phyloP scores from a whole-genome alignment of 2,888 invertebrate species.

The Philaethria dido region DNA sequence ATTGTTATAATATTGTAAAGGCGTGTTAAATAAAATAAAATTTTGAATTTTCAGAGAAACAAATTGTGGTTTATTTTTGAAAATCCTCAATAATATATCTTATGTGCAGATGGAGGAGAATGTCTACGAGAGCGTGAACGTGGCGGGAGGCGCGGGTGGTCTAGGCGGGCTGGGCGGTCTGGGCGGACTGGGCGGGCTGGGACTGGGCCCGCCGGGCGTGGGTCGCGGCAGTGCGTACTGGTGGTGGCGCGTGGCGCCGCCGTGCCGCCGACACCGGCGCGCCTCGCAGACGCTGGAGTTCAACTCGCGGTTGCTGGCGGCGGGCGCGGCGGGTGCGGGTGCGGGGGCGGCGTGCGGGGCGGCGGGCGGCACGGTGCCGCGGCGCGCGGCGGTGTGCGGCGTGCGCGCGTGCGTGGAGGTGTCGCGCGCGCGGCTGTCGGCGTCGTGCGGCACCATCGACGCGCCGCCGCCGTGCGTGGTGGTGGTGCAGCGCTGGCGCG shows the following conservation, averaged over 20 bases:
- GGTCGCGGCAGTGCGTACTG: constrained; percentile 49
- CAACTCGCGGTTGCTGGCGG: constrained; percentile 56
- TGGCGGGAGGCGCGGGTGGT: constrained; percentile 45
- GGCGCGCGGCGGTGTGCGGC: constrained; percentile 43
- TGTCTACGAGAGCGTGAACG: constrained; percentile 49
- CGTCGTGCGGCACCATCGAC: constrained; percentile 85
- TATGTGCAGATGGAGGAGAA: constrained; percentile 42
- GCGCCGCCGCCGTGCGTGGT: constrained; percentile 55
- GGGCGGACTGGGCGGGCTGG: constrained; percentile 47
- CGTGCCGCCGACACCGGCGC: constrained; percentile 53
- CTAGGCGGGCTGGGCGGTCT: constrained; percentile 46
- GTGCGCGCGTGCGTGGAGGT: constrained; percentile 44
- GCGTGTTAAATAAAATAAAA: no score
- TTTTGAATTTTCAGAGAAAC: no score
- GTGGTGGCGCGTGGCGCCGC: constrained; percentile 48
- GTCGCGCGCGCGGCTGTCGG: constrained; percentile 70
- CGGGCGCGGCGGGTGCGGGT: constrained; percentile 25
- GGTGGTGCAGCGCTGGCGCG: constrained; percentile 51
- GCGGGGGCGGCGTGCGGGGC: constrained; percentile 13
- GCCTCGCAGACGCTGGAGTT: constrained; percentile 68
- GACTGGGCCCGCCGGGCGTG: constrained; percentile 48
- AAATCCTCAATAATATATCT: no score
- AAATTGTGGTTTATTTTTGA: no score
- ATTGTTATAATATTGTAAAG: no score
- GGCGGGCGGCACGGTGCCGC: constrained; percentile 36